Evolutionary conservation across 2,113 vertebrate genomes (phyloP).

Genomic region (Orthonyx spaldingii): DNA sequence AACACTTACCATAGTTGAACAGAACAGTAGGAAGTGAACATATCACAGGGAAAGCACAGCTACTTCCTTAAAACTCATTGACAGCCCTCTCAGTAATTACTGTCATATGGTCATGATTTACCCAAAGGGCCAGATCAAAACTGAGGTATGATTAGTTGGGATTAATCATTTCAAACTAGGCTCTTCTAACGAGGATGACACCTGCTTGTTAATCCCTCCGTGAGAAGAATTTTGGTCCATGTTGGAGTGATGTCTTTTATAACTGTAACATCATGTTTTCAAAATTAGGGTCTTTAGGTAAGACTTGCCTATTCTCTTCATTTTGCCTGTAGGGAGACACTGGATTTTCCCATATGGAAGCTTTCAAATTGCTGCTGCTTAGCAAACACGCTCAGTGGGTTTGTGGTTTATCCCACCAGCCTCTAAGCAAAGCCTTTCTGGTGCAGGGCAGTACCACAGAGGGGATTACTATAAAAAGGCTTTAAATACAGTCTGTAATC

Average conservation of each 20-base stretch:
- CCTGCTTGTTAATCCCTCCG: neutral
- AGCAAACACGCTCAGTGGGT: neutral
- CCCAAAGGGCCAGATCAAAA: neutral
- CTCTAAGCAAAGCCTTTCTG: slow-evolving; percentile 54
- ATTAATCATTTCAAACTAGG: neutral
- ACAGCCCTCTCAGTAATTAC: neutral
- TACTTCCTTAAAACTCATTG: neutral
- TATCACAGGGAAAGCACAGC: neutral
- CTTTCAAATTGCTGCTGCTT: slow-evolving; percentile 40
- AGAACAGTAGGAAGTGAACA: neutral
- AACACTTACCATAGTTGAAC: neutral
- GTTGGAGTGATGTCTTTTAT: neutral
- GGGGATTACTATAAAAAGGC: slow-evolving; percentile 60
- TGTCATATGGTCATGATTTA: neutral
- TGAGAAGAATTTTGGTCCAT: neutral
- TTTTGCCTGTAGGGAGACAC: neutral
- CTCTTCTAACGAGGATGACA: neutral
- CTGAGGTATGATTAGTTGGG: neutral
- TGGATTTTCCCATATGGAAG: slow-evolving; percentile 24
- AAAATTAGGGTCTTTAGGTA: neutral
- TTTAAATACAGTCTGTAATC: slow-evolving; percentile 62
- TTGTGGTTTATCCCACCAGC: slow-evolving; percentile 56
- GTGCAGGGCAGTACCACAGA: slow-evolving; percentile 49
- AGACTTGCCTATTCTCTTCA: neutral
- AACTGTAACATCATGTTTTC: neutral